phyloP scores from a whole-genome alignment of 2,888 invertebrate genomes.

The Petrophora chlorosata region DNA sequence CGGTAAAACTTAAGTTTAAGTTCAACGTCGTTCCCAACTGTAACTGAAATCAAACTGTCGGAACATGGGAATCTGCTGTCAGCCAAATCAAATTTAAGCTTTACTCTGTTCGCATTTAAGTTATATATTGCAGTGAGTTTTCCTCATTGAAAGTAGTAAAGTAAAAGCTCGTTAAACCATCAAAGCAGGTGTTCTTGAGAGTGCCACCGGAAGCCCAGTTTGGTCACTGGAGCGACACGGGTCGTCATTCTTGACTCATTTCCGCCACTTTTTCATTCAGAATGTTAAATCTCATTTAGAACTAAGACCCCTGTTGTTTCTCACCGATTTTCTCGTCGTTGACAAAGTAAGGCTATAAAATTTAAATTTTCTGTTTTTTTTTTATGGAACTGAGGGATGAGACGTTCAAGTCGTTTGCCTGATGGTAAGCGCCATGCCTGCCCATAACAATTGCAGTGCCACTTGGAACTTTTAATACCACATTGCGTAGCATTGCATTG shows the following conservation, averaged over 20 bases:
- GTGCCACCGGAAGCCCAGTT: constrained; percentile 64
- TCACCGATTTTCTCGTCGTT: constrained; percentile 45
- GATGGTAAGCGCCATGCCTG: too few species aligned
- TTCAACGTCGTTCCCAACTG: neutral
- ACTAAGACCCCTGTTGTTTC: constrained; percentile 51
- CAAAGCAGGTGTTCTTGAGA: constrained; percentile 59
- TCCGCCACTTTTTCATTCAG: constrained; percentile 62
- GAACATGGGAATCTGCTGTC: neutral
- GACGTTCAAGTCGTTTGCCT: too few species aligned
- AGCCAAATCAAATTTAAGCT: constrained; percentile 1
- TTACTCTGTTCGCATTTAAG: neutral
- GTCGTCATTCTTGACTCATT: constrained; percentile 71
- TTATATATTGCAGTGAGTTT: neutral
- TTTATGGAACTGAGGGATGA: too few species aligned
- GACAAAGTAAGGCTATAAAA: too few species aligned
- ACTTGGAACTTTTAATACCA: too few species aligned
- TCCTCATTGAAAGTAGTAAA: neutral
- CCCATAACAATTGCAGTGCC: too few species aligned
- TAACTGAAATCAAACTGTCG: constrained; percentile 2
- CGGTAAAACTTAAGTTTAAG: constrained; percentile 1
- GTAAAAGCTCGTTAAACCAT: constrained; percentile 23
- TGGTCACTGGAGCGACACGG: constrained; percentile 65
- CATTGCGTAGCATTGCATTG: too few species aligned
- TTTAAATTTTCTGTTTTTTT: too few species aligned
- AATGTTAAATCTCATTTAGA: constrained; percentile 58